These are phyloP conservation scores for Drosophila mayaguana DNA, from an alignment of 2,888 invertebrate species.

Conservation along the genomic window DNA sequence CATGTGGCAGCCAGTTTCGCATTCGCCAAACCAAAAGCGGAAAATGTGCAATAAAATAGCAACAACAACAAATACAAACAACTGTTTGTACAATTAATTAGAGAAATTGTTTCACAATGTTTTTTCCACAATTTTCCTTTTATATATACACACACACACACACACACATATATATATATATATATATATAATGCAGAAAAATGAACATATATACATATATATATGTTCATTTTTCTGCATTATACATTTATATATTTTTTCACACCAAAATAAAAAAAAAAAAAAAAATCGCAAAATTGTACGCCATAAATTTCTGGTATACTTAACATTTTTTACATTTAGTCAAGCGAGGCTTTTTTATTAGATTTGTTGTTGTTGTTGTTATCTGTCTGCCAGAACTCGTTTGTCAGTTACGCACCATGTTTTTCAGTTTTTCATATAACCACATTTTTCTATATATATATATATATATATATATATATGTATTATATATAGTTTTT, in stretches of 20 bases:
- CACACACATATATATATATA: too few species aligned
- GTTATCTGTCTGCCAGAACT: slow-evolving; percentile 52
- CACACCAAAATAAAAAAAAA: slow-evolving; percentile 52
- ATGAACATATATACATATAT: too few species aligned
- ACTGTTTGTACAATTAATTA: slow-evolving; percentile 72
- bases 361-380: slow-evolving; percentile 15
- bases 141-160: too few species aligned
- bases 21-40: slow-evolving; percentile 57
- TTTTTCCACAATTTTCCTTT: slow-evolving; percentile 29
- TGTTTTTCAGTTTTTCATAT: slow-evolving; percentile 54
- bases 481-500: slow-evolving; percentile 10
- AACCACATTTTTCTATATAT: slow-evolving; percentile 42
- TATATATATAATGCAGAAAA: too few species aligned
- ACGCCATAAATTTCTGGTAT: slow-evolving; percentile 74
- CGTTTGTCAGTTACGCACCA: slow-evolving; percentile 66
- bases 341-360: slow-evolving; percentile 60
- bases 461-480: not conserved
- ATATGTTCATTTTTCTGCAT: slow-evolving; percentile 12
- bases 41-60: slow-evolving; percentile 37
- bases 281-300: slow-evolving; percentile 40
- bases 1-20: slow-evolving; percentile 17
- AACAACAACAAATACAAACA: slow-evolving; percentile 10
- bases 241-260: slow-evolving; percentile 44
- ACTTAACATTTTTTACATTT: slow-evolving; percentile 73
- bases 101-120: slow-evolving; percentile 73